Evolutionary conservation across 2,113 vertebrate species (phyloP), one percentile per base, ranked within the genome.

Genomic region (Leucoraja erinaceus): DNA sequence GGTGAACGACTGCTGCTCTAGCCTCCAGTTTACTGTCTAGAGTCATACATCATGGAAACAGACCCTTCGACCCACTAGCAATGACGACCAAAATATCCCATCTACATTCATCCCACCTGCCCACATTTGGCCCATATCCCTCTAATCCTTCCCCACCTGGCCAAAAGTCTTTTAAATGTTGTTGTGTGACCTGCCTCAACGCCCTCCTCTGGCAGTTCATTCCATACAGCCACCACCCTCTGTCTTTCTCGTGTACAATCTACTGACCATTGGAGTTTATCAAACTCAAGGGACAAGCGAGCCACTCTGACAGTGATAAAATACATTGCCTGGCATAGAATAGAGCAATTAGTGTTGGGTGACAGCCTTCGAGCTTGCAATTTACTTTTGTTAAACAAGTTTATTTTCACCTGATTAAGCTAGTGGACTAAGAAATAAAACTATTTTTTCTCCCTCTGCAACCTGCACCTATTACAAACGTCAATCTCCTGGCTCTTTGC

Each of bases 321-420:
- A 90, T 47, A 31, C 54, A 70, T 90, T 70, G 63, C 66, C 18
- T 25, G 4, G 5, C 33, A 47, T n/a, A 63, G 33, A 90, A 68
- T 68, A 22, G 33, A 70, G 18, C 88, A 90, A 68, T 90, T 90
- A 90, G 66, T 38, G 31, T 11, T 70, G 66, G 38, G 14, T 33
- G 88, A 90, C 28, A 70, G 66, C 25, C 88, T 47, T n/a, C 68
- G 66, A 38, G 18, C 28, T 66, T 70, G 88, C 66, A 70, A 90
- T 90, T 90, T 70, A 47, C 70, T 90, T 68, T 86, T 59, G n/a
- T 61, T 68, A 90, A 70, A 90, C n/a, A 70, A 66, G 63, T 31
- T 90, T n/a, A 90, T 70, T 90, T 90, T 70, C 63, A 33, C 31
- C 31, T 70, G 68, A 90, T 47, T 33, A 90, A 20, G 33, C 70